Evolutionary conservation across 2,797 vertebrate species (phyloP), one percentile per base, ranked within the genome.

Genomic region (Bucorvus abyssinicus): DNA sequence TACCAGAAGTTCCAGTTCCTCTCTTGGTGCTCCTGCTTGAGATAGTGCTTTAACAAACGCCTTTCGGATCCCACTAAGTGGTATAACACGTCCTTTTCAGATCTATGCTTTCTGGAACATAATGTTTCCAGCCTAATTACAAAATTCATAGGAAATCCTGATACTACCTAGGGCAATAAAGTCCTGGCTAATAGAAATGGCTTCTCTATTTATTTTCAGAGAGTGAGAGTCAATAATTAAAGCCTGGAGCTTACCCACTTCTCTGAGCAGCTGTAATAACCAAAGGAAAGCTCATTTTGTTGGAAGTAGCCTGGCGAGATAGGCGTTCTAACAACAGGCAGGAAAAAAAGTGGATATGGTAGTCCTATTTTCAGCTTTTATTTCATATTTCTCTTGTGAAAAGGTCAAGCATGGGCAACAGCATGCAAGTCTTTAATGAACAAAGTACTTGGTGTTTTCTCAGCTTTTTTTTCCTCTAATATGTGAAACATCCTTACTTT

Each of bases 191-290:
- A 89, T 71, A 89, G 89, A 86, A 95, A 96, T 75, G 79, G 90
- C 36, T 74, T 85, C 93, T 90, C 71, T 95, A 93, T 96, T 95
- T 97, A 96, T 95, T 97, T 97, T 95, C 89, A 90, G 84, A 93
- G 83, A 73, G 93, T 94, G 79, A 63, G 93, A 95, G 92, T 96
- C 96, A 95, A 96, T 97, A 96, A 96, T 97, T 97, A 95, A 96
- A 97, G 91, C 92, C 93, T 87, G 90, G 84, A 96, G 94, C 92
- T 93, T 89, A 93, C 87, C 89, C 73, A 95, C 90, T 93, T 86
- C 85, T 93, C 90, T 92, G 69, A 90, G 93, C 69, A 93, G 86
- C 95, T 90, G 73, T 90, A 97, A 91, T 93, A 95, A 95, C 70
- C 50, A 92, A 93, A 93, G 89, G 65, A 92, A 95, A 94, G 87